Percentiles rank a stretch among this genome's conserved stretches.
Conservation (phyloP, 2,797 vertebrate genomes). For the Acanthiza pusilla region DNA sequence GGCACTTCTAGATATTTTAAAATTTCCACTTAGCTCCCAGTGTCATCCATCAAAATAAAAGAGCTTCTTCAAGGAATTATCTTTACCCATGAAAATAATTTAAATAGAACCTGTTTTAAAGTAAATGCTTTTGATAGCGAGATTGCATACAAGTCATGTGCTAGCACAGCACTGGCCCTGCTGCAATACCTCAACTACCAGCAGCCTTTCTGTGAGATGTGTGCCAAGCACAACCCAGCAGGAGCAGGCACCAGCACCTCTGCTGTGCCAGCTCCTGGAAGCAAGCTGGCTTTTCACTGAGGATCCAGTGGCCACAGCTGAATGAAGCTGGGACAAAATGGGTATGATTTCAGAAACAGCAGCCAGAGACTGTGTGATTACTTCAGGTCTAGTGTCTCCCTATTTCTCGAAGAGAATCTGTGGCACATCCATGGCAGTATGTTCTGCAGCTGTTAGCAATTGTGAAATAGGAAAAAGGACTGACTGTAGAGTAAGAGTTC, state of each 20-base stretch:
- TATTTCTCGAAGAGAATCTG: not conserved
- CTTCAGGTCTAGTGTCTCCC: not conserved
- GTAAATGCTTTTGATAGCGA: not conserved
- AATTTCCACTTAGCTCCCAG: not conserved
- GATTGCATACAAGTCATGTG: not conserved
- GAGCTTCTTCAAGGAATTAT: not conserved
- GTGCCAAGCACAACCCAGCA: accelerated
- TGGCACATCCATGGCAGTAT: not conserved
- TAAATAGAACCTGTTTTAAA: not conserved
- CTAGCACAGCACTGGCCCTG: not conserved
- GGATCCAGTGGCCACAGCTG: not conserved
- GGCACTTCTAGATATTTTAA: not conserved
- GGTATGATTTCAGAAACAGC: not conserved
- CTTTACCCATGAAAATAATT: not conserved
- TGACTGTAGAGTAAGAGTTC: not conserved
- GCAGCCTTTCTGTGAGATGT: accelerated
- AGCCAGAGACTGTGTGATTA: not conserved
- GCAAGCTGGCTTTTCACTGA: not conserved
- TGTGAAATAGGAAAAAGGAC: not conserved
- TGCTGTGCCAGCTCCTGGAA: not conserved
- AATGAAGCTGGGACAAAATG: not conserved
- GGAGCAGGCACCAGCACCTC: not conserved
- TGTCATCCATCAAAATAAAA: not conserved
- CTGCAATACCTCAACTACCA: not conserved
- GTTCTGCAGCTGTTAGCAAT: not conserved